Base-by-base conservation (phyloP, 1,140 invertebrate genomes). In the Lordiphosa mommai region DNA sequence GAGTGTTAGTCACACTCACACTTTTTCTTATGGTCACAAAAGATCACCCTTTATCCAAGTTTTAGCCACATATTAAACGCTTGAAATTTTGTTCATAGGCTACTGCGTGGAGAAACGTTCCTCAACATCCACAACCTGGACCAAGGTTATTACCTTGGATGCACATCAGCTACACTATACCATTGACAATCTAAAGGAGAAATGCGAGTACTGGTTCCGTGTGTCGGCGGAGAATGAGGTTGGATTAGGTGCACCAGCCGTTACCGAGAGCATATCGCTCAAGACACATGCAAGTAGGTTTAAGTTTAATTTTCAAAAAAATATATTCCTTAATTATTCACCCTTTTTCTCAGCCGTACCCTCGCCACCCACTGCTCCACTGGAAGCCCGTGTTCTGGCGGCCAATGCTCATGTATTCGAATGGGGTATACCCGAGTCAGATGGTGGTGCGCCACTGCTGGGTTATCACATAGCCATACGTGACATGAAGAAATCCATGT, bases 221-320 rank as follows among this genome's bases (percentile, higher is more conserved):
- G 94, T 99, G 37, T 95, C 93, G 52, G 97, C 98, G 44, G 97
- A 98, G 90, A 99, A 99, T 89, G 92, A 92, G 41, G 92, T 97
- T 67, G 97, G 97, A 10, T 88, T 96, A 20, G 95, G 96, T 88
- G 91, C 93, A 72, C 94, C 95, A 44, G 92, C 95, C 8, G 91
- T 92, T 64, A 95, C 96, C 29, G 95, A 95, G 63, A 91, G 92
- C 55, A 93, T 98, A 30, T 92, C 93, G 60, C 92, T 99, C 10
- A 96, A 97, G 90, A 97, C 96, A 88, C 96, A 98, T 90, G 98
- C 97, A 72, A 97, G 97, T 99, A 91, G 94, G 95, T 93, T 33
- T 4, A 8, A 1, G 2, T 1, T 8, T 9, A 47, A 20, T 5
- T 7, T 0, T 5, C 3, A 0, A 12, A 17, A n/a, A n/a, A n/a